phyloP scores from a whole-genome alignment of 2,113 vertebrate genomes.

The Oncorhynchus nerka region DNA sequence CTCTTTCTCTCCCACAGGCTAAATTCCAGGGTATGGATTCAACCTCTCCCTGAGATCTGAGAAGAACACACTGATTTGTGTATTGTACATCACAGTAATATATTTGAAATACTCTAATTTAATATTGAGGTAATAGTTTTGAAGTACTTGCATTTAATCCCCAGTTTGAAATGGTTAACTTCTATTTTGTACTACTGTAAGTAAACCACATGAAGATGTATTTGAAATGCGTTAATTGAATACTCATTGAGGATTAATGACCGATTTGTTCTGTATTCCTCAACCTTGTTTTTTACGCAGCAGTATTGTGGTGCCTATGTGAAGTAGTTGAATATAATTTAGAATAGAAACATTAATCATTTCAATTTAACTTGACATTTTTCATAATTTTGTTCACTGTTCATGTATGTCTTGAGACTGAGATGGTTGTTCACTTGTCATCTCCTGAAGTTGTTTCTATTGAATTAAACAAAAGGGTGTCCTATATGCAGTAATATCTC shows the following conservation, averaged over 20 bases:
- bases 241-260: too few relatives aligned
- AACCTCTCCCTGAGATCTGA: conserved; percentile 8
- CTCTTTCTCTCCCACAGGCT: conserved; percentile 28
- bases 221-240: too few relatives aligned
- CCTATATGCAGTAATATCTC: background rate
- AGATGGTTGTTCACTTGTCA: background rate
- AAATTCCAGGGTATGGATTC: background rate
- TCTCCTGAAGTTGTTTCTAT: background rate
- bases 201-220: too few relatives aligned
- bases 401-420: background rate
- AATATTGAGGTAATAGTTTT: background rate
- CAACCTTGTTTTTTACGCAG: too few relatives aligned
- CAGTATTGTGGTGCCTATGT: too few relatives aligned
- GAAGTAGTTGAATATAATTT: background rate
- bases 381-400: background rate
- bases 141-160: too few relatives aligned
- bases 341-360: background rate
- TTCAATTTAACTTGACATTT: background rate
- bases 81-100: conserved; percentile 1
- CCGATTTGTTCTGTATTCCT: too few relatives aligned
- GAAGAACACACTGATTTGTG: background rate
- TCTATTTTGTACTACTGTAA: too few relatives aligned
- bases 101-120: background rate
- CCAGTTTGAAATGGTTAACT: too few relatives aligned
- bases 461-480: background rate